phyloP scores from a whole-genome alignment of 2,113 vertebrate genomes.

The Rhadina sibilatrix region DNA sequence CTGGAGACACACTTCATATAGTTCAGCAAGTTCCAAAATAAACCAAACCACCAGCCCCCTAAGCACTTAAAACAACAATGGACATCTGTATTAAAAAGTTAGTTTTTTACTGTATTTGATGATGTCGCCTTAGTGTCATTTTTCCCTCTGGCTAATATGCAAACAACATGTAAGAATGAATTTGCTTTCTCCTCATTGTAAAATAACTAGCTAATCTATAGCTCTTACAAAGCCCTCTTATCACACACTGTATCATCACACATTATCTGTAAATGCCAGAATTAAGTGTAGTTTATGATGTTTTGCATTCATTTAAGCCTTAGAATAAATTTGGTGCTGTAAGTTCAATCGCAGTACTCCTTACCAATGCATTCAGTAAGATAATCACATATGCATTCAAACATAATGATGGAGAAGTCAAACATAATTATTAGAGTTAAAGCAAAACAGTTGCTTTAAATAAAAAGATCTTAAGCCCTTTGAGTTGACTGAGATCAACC shows the following conservation, averaged over 20 bases:
- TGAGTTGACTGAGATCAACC: background rate
- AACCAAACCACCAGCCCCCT: slow-evolving; percentile 73
- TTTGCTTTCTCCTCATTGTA: slow-evolving; percentile 1
- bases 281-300: background rate
- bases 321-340: background rate
- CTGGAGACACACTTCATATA: slow-evolving; percentile 79
- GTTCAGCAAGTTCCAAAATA: slow-evolving; percentile 79
- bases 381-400: background rate
- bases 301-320: background rate
- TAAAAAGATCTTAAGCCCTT: background rate
- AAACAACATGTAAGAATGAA: background rate
- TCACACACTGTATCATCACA: too few species aligned
- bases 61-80: slow-evolving; percentile 76
- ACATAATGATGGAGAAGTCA: background rate
- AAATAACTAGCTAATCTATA: background rate
- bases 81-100: slow-evolving; percentile 74
- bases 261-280: background rate
- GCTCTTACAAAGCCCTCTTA: background rate
- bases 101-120: slow-evolving; percentile 70
- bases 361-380: background rate
- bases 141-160: slow-evolving; percentile 46
- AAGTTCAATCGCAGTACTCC: background rate
- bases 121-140: slow-evolving; percentile 68
- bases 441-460: background rate
- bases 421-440: background rate